phyloP scores from a whole-genome alignment of 2,888 invertebrate species.

The Acleris emargana region DNA sequence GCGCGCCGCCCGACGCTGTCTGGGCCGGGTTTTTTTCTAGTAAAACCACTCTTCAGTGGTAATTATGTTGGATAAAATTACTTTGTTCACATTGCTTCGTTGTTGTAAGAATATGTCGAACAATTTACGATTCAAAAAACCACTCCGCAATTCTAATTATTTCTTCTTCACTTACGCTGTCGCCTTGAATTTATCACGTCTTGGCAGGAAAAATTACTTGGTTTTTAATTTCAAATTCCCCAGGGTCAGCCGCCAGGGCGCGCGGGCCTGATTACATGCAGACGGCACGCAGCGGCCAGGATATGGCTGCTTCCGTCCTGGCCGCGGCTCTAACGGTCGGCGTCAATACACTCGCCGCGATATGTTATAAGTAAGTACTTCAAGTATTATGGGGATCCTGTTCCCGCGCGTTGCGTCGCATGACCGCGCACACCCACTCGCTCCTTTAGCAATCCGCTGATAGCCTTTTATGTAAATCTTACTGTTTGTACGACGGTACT shows the following conservation, averaged over 20 bases:
- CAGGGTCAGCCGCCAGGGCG: constrained; percentile 44
- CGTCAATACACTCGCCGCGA: constrained; percentile 47
- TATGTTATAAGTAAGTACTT: constrained; percentile 41
- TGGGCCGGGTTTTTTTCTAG: too few species aligned
- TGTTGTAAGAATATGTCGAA: too few species aligned
- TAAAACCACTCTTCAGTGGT: too few species aligned
- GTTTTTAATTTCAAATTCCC: neutral
- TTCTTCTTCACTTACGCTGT: too few species aligned
- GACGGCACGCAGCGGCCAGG: constrained; percentile 61
- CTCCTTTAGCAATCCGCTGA: constrained; percentile 1
- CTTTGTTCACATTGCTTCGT: too few species aligned
- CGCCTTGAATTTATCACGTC: too few species aligned
- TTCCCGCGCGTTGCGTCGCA: constrained; percentile 32
- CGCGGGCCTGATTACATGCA: constrained; percentile 60
- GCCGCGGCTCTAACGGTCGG: constrained; percentile 65
- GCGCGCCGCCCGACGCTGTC: too few species aligned
- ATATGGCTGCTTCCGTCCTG: constrained; percentile 75
- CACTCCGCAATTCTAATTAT: too few species aligned
- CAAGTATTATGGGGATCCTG: constrained; percentile 31
- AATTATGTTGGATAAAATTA: too few species aligned
- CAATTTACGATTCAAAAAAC: too few species aligned
- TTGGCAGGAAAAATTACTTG: too few species aligned
- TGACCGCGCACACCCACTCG: constrained; percentile 7
- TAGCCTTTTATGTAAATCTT: constrained; percentile 14
- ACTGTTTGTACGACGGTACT: neutral